Base-by-base conservation (phyloP, 1,140 invertebrate genomes). In the Aphelinus certus region DNA sequence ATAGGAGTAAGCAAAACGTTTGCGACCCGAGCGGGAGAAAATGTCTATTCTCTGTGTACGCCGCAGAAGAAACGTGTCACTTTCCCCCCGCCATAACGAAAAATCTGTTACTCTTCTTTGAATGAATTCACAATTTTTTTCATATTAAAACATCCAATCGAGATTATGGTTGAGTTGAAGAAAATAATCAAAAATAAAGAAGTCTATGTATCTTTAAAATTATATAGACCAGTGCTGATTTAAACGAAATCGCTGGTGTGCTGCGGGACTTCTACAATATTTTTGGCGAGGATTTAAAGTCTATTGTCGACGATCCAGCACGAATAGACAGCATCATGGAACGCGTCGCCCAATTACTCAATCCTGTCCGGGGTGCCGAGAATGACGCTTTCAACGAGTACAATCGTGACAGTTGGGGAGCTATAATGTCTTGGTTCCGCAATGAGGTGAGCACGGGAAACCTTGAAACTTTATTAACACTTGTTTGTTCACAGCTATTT, bases 201-300 rank as follows among this genome's bases (percentile, higher is more conserved):
- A 26, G 26, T 26, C 26, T 26, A 26, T 26, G 26, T 26, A 26
- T 26, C 26, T 26, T 26, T 26, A 26, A 26, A 26, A 26, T 26
- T 26, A 26, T 26, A 26, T 49, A 88, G 7, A 94, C 97, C n/a
- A 94, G 94, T 77, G 87, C 90, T 45, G 93, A 97, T 83, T 88
- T 97, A 42, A 88, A 92, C 55, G 90, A 93, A 79, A 91, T 96
- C 70, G 91, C 63, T 67, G 93, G 91, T 45, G 91, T 94, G 0
- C 88, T 96, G 0, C 91, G 94, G 80, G 94, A 97, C 82, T 97
- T 97, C 81, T 92, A 95, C 82, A 96, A 96, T 76, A 94, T 97
- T 63, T 97, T 98, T 82, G 94, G 95, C 0, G 88, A 92, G 3
- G 94, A 97, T 80, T 86, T 98, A 0, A 95, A 96, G 81, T 92